A percentile compares a stretch with the other conserved stretches of the same genome.
Conservation (phyloP, 2,113 vertebrate genomes). For the Dromiciops gliroides region DNA sequence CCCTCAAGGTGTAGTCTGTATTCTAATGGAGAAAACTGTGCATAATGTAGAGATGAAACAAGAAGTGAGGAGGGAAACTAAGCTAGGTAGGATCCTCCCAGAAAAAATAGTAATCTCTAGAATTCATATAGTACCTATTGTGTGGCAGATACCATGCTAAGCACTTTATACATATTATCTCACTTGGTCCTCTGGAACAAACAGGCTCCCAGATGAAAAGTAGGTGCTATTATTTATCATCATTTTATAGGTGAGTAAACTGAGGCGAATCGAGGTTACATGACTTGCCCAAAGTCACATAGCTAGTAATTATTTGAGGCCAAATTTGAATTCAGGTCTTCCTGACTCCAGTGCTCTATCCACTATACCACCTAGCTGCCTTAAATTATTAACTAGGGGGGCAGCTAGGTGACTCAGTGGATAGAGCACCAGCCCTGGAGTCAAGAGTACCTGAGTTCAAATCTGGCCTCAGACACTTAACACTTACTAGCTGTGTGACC, state of each 20-base stretch:
- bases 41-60: background rate
- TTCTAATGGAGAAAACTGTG: background rate
- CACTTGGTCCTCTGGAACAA: background rate
- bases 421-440: too few species aligned
- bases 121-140: background rate
- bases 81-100: background rate
- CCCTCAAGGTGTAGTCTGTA: background rate
- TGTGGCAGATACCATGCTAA: background rate
- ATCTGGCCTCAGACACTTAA: too few species aligned
- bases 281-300: background rate
- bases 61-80: background rate
- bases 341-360: background rate
- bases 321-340: background rate
- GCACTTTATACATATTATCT: background rate
- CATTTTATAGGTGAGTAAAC: background rate
- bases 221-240: background rate
- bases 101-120: background rate
- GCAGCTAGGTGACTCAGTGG: too few species aligned
- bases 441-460: too few species aligned
- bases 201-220: background rate
- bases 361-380: background rate
- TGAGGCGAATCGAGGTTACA: background rate
- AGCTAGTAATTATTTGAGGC: background rate
- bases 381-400: background rate
- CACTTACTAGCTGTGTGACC: too few species aligned